Evolutionary conservation across 2,113 vertebrate species (phyloP).

Genomic region (Dicrurus megarhynchus): DNA sequence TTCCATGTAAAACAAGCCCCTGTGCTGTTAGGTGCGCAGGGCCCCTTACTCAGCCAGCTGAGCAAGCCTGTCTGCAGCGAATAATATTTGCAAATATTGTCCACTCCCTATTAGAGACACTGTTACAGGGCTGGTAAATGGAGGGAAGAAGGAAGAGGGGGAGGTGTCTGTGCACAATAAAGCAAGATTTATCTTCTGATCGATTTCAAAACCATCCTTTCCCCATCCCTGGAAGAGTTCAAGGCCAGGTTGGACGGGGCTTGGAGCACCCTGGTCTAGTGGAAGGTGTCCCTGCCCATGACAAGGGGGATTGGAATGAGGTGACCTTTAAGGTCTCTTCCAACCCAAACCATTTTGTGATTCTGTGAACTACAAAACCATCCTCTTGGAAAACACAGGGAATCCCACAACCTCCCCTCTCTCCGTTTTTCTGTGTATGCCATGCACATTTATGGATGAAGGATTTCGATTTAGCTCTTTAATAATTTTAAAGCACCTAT

Average conservation of each 20-base stretch:
- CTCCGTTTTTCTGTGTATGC: background rate
- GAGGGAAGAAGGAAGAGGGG: background rate
- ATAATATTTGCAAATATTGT: background rate
- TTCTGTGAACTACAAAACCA: background rate
- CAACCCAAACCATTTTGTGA: background rate
- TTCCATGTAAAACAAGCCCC: background rate
- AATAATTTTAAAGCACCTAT: background rate
- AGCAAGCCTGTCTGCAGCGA: background rate
- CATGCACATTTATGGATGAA: background rate
- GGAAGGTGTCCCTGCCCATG: background rate
- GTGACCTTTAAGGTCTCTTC: background rate
- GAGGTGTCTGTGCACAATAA: background rate
- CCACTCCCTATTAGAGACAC: background rate
- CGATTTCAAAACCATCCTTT: background rate
- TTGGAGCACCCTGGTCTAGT: background rate
- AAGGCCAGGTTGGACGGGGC: background rate
- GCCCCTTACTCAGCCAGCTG: background rate
- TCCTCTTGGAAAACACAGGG: background rate
- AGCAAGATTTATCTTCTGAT: background rate
- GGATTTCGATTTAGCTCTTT: background rate
- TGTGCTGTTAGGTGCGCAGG: background rate
- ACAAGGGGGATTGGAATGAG: fast-evolving
- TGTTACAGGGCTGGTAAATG: background rate
- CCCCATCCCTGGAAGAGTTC: too few relatives aligned
- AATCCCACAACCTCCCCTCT: background rate